These are phyloP conservation scores for Dasysyrphus albostriatus DNA, from an alignment of 2,888 invertebrate genomes.

Conservation along the genomic window DNA sequence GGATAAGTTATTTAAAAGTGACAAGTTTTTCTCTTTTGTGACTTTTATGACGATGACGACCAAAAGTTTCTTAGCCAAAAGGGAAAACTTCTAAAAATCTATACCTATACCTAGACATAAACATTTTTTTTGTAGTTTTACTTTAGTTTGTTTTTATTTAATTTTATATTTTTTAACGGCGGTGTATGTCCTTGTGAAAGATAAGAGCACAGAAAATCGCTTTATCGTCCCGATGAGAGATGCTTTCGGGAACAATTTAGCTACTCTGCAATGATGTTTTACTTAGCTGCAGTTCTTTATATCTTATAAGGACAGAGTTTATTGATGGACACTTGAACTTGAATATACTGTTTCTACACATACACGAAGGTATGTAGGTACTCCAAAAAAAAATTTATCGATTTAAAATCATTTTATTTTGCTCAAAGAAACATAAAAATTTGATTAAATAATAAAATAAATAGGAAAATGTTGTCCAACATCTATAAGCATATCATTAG, in stretches of 20 bases:
- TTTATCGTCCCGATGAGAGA: conserved; percentile 47
- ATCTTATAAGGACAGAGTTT: not conserved
- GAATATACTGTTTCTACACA: too few relatives aligned
- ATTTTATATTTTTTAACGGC: not conserved
- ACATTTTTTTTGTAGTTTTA: conserved; percentile 12
- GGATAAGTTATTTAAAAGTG: conserved; percentile 75
- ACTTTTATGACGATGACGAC: conserved; percentile 74
- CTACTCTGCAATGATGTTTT: not conserved
- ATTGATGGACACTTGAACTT: not conserved
- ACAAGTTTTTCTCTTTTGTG: conserved; percentile 67
- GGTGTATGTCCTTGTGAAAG: not conserved
- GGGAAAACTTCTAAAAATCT: conserved; percentile 39
- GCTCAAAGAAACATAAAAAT: not conserved
- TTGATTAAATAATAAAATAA: not conserved
- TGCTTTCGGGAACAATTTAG: conserved; percentile 32
- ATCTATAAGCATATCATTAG: too few relatives aligned
- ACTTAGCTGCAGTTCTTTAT: not conserved
- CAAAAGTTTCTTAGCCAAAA: conserved; percentile 52
- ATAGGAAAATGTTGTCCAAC: not conserved
- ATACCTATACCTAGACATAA: not conserved
- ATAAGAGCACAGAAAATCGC: conserved; percentile 45
- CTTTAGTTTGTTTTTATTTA: not conserved
- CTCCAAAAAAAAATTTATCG: too few relatives aligned
- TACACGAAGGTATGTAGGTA: too few relatives aligned
- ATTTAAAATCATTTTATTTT: not conserved